phyloP scores from a whole-genome alignment of 2,888 invertebrate species.

The Romanomermis culicivorax region DNA sequence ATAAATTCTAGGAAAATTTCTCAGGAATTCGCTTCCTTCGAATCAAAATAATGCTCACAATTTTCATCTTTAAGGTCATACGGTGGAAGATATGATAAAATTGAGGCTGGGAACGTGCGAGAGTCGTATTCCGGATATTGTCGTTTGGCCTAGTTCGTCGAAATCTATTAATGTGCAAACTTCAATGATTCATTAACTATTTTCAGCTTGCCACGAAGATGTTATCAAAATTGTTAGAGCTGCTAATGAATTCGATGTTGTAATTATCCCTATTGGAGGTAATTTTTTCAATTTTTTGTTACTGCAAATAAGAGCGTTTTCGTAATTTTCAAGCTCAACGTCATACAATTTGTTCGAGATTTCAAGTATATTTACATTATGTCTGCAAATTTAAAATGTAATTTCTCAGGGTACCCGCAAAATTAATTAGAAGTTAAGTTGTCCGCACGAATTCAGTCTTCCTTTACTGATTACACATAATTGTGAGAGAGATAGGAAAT shows the following conservation, averaged over 20 bases:
- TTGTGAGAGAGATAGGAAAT: too few species aligned
- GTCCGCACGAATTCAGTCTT: too few species aligned
- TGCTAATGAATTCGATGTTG: slow-evolving; percentile 51
- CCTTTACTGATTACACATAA: too few species aligned
- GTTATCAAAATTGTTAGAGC: slow-evolving; percentile 42
- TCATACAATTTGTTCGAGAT: too few species aligned
- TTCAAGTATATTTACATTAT: too few species aligned
- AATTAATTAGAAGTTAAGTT: too few species aligned
- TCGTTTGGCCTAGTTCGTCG: slow-evolving; percentile 55
- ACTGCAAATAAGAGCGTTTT: too few species aligned
- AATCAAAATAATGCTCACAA: background rate
- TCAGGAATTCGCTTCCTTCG: background rate
- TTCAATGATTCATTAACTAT: background rate
- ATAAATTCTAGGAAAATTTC: too few species aligned
- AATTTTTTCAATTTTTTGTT: slow-evolving; percentile 13
- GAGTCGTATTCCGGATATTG: slow-evolving; percentile 64
- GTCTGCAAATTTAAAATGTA: too few species aligned
- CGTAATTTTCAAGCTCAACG: too few species aligned
- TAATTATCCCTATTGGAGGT: slow-evolving; percentile 73
- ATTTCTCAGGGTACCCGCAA: too few species aligned
- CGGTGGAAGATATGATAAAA: slow-evolving; percentile 62
- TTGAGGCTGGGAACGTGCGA: slow-evolving; percentile 48
- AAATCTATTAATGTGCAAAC: background rate
- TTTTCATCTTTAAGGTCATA: slow-evolving; percentile 40
- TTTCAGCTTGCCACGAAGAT: background rate